Conservation (phyloP, 2,797 vertebrate genomes). For the Muscicapa striata region DNA sequence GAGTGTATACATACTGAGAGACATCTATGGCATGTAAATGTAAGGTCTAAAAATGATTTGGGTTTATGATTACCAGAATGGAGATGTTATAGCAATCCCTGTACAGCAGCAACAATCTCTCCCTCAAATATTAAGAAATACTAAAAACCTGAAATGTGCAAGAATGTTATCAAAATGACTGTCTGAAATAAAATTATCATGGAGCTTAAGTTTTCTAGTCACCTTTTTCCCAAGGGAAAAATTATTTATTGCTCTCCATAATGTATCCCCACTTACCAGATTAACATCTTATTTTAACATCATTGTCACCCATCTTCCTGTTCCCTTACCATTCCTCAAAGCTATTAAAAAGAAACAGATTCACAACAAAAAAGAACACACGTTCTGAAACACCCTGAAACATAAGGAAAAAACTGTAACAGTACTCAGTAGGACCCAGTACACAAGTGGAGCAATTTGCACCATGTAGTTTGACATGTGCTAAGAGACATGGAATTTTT, state of each 20-base stretch:
- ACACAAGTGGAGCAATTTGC: neutral
- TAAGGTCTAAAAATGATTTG: neutral
- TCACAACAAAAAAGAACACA: neutral
- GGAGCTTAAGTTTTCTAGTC: constrained; percentile 20
- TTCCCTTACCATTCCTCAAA: neutral
- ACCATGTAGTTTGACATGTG: neutral
- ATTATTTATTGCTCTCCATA: neutral
- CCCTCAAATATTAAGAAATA: neutral
- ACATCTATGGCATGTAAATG: neutral
- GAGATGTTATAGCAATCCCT: neutral
- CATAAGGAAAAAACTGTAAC: neutral
- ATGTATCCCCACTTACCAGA: neutral
- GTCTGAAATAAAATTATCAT: neutral
- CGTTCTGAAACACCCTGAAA: neutral
- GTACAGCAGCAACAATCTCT: neutral
- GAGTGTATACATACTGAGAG: neutral
- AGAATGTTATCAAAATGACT: neutral
- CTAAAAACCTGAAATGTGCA: neutral
- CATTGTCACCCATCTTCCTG: neutral
- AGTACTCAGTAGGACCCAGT: neutral
- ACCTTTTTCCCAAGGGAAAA: neutral
- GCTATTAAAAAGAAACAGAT: neutral
- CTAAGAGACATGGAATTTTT: neutral
- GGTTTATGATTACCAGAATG: neutral
- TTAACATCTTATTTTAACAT: neutral